A percentile compares a stretch with the other conserved stretches of the same genome.
phyloP scores from a whole-genome alignment of 1,140 invertebrate genomes.

The Lithobius niger region DNA sequence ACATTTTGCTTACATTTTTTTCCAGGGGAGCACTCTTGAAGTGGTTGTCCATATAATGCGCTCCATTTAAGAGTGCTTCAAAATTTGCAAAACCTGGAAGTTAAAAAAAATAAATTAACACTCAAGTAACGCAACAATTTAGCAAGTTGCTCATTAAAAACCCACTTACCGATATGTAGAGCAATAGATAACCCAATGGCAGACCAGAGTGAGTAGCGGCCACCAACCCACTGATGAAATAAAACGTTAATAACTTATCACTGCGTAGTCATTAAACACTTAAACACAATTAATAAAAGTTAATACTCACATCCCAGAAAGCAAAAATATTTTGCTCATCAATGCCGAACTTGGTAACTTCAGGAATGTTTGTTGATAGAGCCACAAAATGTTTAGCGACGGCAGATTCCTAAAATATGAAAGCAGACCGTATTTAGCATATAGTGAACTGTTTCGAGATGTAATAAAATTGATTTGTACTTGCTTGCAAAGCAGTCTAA shows the following conservation, averaged over 20 bases:
- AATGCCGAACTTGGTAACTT: conserved; percentile 95
- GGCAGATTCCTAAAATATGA: conserved; percentile 46
- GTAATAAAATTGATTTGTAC: too few species aligned
- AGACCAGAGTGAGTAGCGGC: conserved; percentile 94
- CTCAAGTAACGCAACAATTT: background rate
- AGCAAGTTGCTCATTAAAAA: background rate
- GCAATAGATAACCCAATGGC: conserved; percentile 94
- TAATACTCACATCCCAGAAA: conserved; percentile 76
- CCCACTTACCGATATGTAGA: conserved; percentile 60
- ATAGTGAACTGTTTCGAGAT: too few species aligned
- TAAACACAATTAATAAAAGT: background rate
- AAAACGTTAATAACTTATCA: too few species aligned
- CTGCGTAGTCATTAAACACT: too few species aligned
- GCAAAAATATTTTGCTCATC: conserved; percentile 96
- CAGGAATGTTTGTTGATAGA: conserved; percentile 82
- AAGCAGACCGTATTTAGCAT: too few species aligned
- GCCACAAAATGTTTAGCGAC: conserved; percentile 98
- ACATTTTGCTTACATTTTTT: conserved; percentile 83
- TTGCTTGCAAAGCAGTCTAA: too few species aligned
- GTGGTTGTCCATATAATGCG: conserved; percentile 88
- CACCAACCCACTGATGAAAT: conserved; percentile 99
- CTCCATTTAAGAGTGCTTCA: conserved; percentile 77
- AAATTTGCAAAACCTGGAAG: conserved; percentile 74
- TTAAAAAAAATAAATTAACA: background rate
- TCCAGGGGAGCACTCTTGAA: conserved; percentile 77